Conservation (phyloP, 2,888 invertebrate genomes). For the Stramonita haemastoma region DNA sequence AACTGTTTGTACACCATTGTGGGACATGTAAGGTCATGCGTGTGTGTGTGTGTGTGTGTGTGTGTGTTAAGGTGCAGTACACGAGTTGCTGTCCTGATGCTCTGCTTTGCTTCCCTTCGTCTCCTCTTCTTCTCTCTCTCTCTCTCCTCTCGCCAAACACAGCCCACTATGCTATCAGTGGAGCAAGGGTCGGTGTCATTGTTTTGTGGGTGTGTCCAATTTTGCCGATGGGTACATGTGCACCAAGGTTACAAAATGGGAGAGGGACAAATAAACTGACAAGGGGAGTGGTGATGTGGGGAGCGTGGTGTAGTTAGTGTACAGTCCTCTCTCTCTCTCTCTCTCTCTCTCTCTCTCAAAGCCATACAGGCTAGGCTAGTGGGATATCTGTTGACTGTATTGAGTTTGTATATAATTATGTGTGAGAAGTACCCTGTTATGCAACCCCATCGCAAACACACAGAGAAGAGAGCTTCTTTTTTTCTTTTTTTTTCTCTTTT, state of each 20-base stretch:
- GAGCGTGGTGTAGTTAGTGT: too few relatives aligned
- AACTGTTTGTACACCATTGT: not conserved
- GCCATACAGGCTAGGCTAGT: too few relatives aligned
- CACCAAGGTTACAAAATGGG: not conserved
- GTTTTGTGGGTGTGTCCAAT: slow-evolving; percentile 1
- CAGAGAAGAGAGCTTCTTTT: not conserved
- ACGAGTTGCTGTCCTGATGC: not conserved
- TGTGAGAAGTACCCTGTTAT: not conserved
- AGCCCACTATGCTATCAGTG: too few relatives aligned
- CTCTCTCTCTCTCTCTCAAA: too few relatives aligned
- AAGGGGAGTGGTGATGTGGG: too few relatives aligned
- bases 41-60: not conserved
- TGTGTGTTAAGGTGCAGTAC: not conserved
- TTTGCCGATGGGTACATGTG: not conserved
- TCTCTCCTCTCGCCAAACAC: too few relatives aligned
- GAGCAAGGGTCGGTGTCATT: too few relatives aligned
- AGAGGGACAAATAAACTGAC: too few relatives aligned
- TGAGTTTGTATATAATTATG: not conserved
- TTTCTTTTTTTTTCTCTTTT: too few relatives aligned
- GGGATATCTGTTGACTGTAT: not conserved
- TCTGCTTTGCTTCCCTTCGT: not conserved
- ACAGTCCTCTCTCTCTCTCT: too few relatives aligned
- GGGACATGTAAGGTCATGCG: not conserved
- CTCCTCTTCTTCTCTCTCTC: too few relatives aligned
- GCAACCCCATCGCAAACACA: not conserved